A percentile compares a stretch with the other conserved stretches of the same genome.
These are phyloP conservation scores for Halocynthia roretzi DNA, from an alignment of 23 tunicate species.

Conservation along the genomic window DNA sequence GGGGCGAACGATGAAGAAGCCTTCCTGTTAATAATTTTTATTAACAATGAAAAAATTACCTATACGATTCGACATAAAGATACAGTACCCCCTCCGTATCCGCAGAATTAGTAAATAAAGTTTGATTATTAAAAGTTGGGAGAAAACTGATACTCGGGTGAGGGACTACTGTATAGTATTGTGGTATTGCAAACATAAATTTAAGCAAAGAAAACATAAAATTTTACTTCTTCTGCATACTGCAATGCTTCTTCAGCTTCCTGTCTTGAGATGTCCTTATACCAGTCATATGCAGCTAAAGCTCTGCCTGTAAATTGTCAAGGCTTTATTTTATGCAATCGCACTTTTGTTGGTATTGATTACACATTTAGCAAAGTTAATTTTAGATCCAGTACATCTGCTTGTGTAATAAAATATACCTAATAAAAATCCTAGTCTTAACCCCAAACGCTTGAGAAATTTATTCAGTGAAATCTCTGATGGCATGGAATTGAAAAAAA, in stretches of 20 bases:
- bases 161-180: neutral
- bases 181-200: neutral
- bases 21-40: conserved; percentile 44
- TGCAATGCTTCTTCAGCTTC: conserved; percentile 55
- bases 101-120: neutral
- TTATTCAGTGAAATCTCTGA: no score
- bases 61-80: neutral
- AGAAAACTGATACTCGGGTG: neutral
- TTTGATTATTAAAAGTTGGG: neutral
- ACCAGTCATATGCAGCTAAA: conserved; percentile 27
- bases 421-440: no score
- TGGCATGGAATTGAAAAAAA: no score
- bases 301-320: no score
- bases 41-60: neutral
- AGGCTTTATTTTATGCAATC: no score
- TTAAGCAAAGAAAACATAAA: neutral
- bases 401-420: no score
- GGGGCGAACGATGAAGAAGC: conserved; percentile 67
- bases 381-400: no score
- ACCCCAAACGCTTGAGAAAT: no score
- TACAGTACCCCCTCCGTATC: no score
- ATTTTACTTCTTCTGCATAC: conserved; percentile 32
- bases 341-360: no score
- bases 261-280: conserved; percentile 41
- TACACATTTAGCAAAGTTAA: no score